These are phyloP conservation scores for Crambe crambe DNA, from an alignment of 37 sponge, comb jelly and placozoan genomes.

Conservation along the genomic window DNA sequence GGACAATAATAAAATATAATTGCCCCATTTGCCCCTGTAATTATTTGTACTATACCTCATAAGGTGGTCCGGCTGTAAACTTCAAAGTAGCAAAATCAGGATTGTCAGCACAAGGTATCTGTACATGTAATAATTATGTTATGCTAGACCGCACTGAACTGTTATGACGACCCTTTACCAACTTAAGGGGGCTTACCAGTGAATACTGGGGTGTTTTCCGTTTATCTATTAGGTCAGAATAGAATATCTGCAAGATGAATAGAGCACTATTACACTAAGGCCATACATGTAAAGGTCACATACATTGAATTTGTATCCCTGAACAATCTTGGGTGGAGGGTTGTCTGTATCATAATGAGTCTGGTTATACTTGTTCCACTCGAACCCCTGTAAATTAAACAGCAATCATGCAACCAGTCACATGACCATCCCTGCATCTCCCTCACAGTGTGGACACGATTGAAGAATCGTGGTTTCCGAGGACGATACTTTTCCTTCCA, in stretches of 20 bases:
- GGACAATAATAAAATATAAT: not conserved
- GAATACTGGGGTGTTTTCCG: constrained; percentile 86
- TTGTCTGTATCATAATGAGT: constrained; percentile 99
- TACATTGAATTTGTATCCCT: constrained; percentile 99
- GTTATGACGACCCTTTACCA: not conserved
- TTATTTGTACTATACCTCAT: constrained; percentile 71
- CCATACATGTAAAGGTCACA: no score
- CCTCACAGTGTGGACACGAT: constrained; percentile 97
- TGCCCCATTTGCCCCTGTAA: no score
- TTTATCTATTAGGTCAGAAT: constrained; percentile 96
- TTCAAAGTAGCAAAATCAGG: constrained; percentile 90
- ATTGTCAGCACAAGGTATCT: constrained; percentile 70
- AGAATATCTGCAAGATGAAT: constrained; percentile 76
- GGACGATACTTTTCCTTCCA: constrained; percentile 98
- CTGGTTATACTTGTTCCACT: constrained; percentile 99
- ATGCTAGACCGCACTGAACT: no score
- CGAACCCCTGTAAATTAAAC: constrained; percentile 77
- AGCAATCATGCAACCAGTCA: not conserved
- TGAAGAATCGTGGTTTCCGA: constrained; percentile 97
- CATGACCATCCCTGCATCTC: not conserved
- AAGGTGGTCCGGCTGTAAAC: constrained; percentile 99
- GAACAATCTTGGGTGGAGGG: constrained; percentile 99
- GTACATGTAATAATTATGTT: not conserved
- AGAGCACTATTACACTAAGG: no score
- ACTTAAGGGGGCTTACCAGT: constrained; percentile 45